Evolutionary conservation across 2,888 invertebrate species (phyloP).

Genomic region (Himalopsyche japonica): DNA sequence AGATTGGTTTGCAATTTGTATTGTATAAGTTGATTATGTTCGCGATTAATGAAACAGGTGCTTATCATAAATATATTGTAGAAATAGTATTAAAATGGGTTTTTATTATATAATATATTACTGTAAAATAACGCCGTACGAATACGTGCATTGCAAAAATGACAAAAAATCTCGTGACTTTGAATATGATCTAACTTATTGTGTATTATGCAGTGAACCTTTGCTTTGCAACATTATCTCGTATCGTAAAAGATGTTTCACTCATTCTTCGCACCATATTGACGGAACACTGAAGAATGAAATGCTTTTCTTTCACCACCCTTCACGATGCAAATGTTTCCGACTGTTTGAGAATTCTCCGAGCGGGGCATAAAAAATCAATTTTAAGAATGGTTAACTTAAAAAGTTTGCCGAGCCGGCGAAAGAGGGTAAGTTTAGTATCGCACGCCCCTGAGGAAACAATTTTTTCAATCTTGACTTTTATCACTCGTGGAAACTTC

Average conservation of each 20-base stretch:
- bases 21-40: no score
- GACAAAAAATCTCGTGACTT: no score
- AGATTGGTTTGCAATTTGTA: no score
- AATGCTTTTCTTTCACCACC: neutral
- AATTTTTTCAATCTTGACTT: constrained; percentile 28
- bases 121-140: no score
- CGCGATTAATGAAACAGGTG: no score
- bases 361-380: constrained; percentile 39
- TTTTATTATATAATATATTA: no score
- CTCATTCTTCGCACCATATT: neutral
- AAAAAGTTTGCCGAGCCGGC: constrained; percentile 36
- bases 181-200: no score
- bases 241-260: neutral
- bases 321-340: constrained; percentile 19
- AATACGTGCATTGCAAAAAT: no score
- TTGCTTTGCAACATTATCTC: no score
- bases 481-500: constrained; percentile 29
- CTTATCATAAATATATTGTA: no score
- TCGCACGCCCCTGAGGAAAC: constrained; percentile 21
- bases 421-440: neutral
- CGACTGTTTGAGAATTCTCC: constrained; percentile 36
- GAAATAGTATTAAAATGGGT: no score
- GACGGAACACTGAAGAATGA: neutral
- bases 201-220: no score
- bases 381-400: constrained; percentile 41